Percentiles rank a stretch among this genome's conserved stretches.
These are phyloP conservation scores for Lasioglossum morio DNA, from an alignment of 2,888 invertebrate species.

Conservation along the genomic window DNA sequence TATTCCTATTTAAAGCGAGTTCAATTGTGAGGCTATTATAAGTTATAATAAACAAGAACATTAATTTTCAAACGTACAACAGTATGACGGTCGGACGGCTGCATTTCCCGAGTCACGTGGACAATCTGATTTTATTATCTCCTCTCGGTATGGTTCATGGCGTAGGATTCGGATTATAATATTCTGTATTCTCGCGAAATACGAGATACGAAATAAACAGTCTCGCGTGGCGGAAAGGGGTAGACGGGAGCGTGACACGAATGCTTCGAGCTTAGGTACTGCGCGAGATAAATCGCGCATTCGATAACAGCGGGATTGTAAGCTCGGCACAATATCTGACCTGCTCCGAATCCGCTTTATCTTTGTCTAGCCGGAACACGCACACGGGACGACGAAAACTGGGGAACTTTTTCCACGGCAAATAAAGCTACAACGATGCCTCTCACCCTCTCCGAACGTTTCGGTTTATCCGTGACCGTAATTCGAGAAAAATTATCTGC, in stretches of 20 bases:
- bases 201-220: conserved; percentile 5
- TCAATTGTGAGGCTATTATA: too few relatives aligned
- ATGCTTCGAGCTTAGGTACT: not conserved
- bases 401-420: not conserved
- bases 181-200: not conserved
- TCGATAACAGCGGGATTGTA: not conserved
- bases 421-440: conserved; percentile 10
- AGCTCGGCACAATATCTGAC: not conserved
- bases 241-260: conserved; percentile 5
- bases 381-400: not conserved
- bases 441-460: not conserved
- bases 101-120: not conserved
- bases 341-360: not conserved
- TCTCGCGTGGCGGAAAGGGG: not conserved
- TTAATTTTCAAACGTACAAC: not conserved
- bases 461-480: conserved; percentile 12
- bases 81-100: not conserved
- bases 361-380: not conserved
- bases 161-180: not conserved
- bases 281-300: conserved; percentile 1
- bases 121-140: not conserved
- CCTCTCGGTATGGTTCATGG: not conserved
- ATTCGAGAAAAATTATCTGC: conserved; percentile 24
- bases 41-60: too few relatives aligned
- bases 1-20: too few relatives aligned